A percentile compares a stretch with the other conserved stretches of the same genome.
These are phyloP conservation scores for Cepphus grylle DNA, from an alignment of 2,113 vertebrate genomes.

Conservation along the genomic window DNA sequence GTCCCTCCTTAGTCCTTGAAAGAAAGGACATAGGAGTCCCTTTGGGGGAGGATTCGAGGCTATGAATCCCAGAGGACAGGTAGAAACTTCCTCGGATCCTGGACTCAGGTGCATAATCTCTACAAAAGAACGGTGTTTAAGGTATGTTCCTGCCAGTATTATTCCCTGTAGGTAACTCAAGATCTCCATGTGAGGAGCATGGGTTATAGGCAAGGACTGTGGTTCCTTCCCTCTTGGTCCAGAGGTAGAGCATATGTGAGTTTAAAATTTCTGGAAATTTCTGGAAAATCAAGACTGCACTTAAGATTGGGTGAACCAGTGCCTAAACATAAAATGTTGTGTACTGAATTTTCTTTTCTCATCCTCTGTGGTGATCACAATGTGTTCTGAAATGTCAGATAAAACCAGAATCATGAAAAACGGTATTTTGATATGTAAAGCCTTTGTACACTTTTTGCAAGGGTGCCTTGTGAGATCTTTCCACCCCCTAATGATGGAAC, in stretches of 20 bases:
- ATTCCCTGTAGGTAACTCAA: neutral
- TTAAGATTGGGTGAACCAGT: neutral
- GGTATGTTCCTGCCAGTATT: neutral
- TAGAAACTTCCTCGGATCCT: neutral
- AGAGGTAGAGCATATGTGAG: neutral
- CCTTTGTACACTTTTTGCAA: neutral
- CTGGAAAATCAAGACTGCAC: neutral
- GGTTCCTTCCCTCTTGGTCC: neutral
- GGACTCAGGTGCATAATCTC: neutral
- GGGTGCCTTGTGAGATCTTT: neutral
- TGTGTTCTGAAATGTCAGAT: neutral
- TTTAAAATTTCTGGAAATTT: neutral
- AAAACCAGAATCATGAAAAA: neutral
- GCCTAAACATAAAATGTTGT: neutral
- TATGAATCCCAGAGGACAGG: neutral
- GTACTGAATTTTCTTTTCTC: neutral
- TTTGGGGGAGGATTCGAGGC: neutral
- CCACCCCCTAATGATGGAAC: neutral
- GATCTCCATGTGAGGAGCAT: neutral
- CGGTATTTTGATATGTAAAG: neutral
- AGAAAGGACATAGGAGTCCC: neutral
- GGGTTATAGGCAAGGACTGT: neutral
- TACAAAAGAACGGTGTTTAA: neutral
- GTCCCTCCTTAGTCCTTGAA: neutral
- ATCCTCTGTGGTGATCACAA: neutral